These are phyloP conservation scores for Proales similis DNA, from an alignment of 1,140 invertebrate genomes.

Conservation along the genomic window DNA sequence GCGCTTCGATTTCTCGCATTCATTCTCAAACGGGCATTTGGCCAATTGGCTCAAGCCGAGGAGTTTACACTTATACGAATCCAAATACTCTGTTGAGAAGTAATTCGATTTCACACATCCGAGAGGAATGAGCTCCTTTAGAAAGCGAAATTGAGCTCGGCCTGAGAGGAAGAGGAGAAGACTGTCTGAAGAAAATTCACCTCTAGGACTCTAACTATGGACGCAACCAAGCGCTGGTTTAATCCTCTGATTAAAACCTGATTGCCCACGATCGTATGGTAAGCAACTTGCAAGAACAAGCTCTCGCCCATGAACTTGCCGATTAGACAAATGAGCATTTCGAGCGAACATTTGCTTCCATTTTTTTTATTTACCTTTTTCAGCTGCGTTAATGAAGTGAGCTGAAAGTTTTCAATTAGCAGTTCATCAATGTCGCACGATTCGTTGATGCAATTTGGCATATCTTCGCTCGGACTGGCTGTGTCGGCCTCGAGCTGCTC, in stretches of 20 bases:
- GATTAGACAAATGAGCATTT: neutral
- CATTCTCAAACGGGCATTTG: constrained; percentile 1
- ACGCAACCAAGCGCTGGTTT: neutral
- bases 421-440: neutral
- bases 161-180: neutral
- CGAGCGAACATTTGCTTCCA: too few species aligned
- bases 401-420: neutral
- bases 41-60: constrained; percentile 4
- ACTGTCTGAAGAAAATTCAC: neutral
- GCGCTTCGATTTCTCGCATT: neutral
- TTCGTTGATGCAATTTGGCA: neutral
- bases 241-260: constrained; percentile 21
- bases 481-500: neutral
- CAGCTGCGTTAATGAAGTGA: neutral
- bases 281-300: constrained; percentile 26
- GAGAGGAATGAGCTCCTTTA: constrained; percentile 2
- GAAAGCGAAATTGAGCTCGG: neutral
- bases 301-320: neutral
- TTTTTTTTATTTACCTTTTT: too few species aligned
- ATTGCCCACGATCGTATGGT: constrained; percentile 18
- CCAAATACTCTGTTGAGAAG: constrained; percentile 12
- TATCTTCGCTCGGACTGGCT: neutral
- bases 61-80: constrained; percentile 35
- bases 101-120: constrained; percentile 20
- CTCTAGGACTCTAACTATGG: constrained; percentile 8